Base-by-base conservation (phyloP, 2,113 vertebrate species). In the Anguilla rostrata region DNA sequence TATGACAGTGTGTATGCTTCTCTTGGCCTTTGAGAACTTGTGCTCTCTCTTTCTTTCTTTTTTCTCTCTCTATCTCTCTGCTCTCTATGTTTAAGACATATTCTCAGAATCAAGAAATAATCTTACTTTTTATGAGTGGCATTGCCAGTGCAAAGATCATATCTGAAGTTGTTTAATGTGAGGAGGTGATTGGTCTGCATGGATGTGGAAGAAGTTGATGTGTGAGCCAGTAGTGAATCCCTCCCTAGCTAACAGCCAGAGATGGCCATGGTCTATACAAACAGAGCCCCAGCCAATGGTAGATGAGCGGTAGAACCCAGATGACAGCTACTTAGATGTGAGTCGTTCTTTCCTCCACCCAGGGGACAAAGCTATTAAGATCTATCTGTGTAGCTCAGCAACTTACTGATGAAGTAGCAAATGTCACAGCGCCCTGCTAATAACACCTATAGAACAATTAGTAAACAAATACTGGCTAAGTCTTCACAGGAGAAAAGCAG, bases 391-490 rank as follows among this genome's bases (percentile, higher is more conserved):
- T 79, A 53, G 57, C 83, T 89, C 88, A 87, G 89, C 84, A 86
- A 56, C 57, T 85, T 86, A 83, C n/a, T 49, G 81, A 80, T 63
- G 57, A 56, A 82, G 81, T 57, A 78, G 86, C 63, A 46, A 86
- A 89, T 82, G 84, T 56, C 75, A 57, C 87, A 39, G 56, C 53
- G 86, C 71, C 78, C 83, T 57, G 82, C 89, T 86, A 84, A 87
- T 82, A 90, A 57, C 83, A 80, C 85, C 87, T 63, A 86, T 84
- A 83, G 79, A 41, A 88, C 87, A 87, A 87, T 90, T 89, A 87
- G 90, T 83, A 87, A 87, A 75, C 86, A 87, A 89, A 87, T 89
- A 89, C 82, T 79, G 85, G 80, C 85, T 85, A 85, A 81, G 84
- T 85, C 86, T 85, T 87, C 79, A 84, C 83, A 84, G 84, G 81